These are phyloP conservation scores for Merluccius polli DNA, from an alignment of 2,797 vertebrate genomes.

Conservation along the genomic window DNA sequence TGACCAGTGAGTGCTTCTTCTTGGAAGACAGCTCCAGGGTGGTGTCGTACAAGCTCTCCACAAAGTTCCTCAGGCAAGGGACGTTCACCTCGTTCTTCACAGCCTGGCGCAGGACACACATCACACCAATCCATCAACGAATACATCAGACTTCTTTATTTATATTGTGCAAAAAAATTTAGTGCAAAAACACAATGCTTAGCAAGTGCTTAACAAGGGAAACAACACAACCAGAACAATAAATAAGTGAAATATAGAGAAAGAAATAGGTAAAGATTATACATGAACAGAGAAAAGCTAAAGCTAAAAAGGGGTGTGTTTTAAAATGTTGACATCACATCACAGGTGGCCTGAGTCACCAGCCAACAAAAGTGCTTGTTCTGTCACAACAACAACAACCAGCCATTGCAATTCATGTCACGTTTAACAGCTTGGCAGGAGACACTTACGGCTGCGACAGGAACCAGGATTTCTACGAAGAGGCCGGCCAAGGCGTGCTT, in stretches of 20 bases:
- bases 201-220: not conserved
- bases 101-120: conserved; percentile 68
- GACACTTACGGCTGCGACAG: conserved; percentile 91
- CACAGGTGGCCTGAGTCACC: not conserved
- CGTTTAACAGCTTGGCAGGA: not conserved
- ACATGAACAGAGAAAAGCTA: not conserved
- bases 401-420: conserved; percentile 3
- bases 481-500: conserved; percentile 95
- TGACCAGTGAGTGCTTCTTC: conserved; percentile 97
- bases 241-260: not conserved
- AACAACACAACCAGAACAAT: not conserved
- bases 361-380: not conserved
- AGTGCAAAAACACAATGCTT: not conserved
- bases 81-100: conserved; percentile 99
- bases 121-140: not conserved
- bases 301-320: not conserved
- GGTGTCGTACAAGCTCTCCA: conserved; percentile 96
- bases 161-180: no score
- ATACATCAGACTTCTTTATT: no score
- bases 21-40: conserved; percentile 94
- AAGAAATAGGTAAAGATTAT: not conserved
- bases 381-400: conserved; percentile 9
- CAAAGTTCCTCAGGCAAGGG: conserved; percentile 96
- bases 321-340: not conserved
- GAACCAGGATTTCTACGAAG: conserved; percentile 97